Base-by-base conservation (phyloP, 2,113 vertebrate species). In the Melierax canorus region DNA sequence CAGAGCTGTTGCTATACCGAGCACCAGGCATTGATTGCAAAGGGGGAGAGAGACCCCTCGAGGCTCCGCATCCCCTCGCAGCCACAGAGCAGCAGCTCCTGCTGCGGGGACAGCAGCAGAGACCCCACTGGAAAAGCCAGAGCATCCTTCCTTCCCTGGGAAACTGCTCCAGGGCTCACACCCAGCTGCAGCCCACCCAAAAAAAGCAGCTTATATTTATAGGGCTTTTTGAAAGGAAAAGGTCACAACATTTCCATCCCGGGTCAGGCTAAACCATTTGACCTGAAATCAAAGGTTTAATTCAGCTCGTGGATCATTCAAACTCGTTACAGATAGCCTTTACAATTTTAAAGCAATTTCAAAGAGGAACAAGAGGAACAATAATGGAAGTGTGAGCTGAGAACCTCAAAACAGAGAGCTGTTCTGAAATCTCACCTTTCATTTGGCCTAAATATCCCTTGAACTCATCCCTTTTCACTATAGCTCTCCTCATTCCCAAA, bases 61-160 rank as follows among this genome's bases (percentile, higher is more conserved):
- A 53, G 82, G 86, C 43, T 75, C 74, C 3, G 2, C 3, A 9
- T 46, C 68, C 74, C 50, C 50, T 63, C 5, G 4, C 50, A 77
- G 48, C 29, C 21, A 8, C 27, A 26, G 22, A 43, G 45, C 69
- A 45, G 82, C 36, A 34, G 51, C 45, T 76, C 26, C 29, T 24
- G 60, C 53, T 58, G 48, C 0, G 0, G 48, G 36, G 36, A 56
- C 0, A 3, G 58, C 39, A 77, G 30, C 1, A 3, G 34, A 88
- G 43, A 74, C 8, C 48, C 24, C 1, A 1, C 15, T 38, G 45
- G 59, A 68, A 75, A 71, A 71, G 23, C 39, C 1, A 0, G 53
- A 86, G 59, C 50, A 90, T 59, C 76, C 66, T 68, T 82, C 26
- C 46, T 80, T 71, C 30, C 48, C 30, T 0, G 1, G 15, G 38